Evolutionary conservation across 2,797 vertebrate genomes (phyloP).

Genomic region (Chiroxiphia lanceolata): DNA sequence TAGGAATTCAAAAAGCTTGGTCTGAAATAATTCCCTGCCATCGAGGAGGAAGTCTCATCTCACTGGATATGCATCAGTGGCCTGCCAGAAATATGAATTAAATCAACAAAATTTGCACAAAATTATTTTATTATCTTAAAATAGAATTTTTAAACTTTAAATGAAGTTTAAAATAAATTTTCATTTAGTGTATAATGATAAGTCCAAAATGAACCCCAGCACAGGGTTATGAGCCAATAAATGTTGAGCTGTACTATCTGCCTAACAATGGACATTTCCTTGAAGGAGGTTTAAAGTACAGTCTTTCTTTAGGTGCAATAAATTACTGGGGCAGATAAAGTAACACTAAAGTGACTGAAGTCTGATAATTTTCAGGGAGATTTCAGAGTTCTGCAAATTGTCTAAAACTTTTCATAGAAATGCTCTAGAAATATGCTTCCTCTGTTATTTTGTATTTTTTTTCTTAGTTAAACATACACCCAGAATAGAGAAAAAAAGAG

Average conservation of each 20-base stretch:
- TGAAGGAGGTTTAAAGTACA: background rate
- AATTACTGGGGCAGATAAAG: background rate
- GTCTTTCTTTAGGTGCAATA: background rate
- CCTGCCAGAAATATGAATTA: accelerated
- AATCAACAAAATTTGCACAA: background rate
- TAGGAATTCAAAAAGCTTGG: background rate
- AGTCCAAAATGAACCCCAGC: background rate
- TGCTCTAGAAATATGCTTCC: background rate
- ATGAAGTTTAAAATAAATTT: background rate
- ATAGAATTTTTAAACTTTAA: background rate
- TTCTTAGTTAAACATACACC: background rate
- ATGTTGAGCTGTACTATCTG: background rate
- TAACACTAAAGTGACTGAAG: background rate
- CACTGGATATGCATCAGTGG: background rate
- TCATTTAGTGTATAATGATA: background rate
- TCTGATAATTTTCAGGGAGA: background rate
- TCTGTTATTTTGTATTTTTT: background rate
- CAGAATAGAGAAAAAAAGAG: background rate
- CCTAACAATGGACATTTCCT: background rate
- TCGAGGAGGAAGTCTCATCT: background rate
- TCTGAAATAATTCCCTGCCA: background rate
- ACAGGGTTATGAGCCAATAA: accelerated
- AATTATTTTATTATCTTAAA: background rate
- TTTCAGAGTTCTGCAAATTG: background rate
- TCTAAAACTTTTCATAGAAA: background rate